Conservation (phyloP, 2,797 vertebrate genomes). For the Gorsachius magnificus region DNA sequence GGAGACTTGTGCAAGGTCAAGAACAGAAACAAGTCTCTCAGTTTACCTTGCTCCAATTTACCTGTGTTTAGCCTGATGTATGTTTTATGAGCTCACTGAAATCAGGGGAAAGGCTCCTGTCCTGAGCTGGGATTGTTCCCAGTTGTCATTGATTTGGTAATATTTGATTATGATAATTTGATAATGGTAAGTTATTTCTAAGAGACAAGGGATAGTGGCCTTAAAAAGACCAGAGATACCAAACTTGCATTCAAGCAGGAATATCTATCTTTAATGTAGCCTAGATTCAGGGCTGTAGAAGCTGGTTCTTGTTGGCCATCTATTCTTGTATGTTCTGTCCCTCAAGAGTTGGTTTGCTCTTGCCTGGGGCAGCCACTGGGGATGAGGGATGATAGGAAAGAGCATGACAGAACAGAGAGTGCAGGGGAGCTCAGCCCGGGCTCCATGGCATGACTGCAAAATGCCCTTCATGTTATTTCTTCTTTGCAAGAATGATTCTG, state of each 20-base stretch:
- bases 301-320: fast-evolving
- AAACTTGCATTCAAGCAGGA: neutral
- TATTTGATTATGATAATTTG: too few species aligned
- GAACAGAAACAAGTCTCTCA: neutral
- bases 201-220: neutral
- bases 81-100: neutral
- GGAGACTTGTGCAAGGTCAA: neutral
- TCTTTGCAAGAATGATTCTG: neutral
- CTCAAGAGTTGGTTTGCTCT: neutral
- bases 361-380: neutral
- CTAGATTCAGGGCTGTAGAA: neutral
- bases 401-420: neutral
- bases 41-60: neutral
- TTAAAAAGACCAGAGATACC: neutral
- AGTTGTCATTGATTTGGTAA: neutral
- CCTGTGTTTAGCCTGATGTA: neutral
- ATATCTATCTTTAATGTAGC: neutral
- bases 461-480: neutral
- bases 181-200: neutral
- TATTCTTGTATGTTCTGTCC: neutral
- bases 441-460: neutral
- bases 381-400: neutral
- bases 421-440: neutral
- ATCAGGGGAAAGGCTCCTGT: neutral
- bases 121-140: neutral